Base-by-base conservation (phyloP, 2,797 vertebrate species). In the Tokudaia muenninki region DNA sequence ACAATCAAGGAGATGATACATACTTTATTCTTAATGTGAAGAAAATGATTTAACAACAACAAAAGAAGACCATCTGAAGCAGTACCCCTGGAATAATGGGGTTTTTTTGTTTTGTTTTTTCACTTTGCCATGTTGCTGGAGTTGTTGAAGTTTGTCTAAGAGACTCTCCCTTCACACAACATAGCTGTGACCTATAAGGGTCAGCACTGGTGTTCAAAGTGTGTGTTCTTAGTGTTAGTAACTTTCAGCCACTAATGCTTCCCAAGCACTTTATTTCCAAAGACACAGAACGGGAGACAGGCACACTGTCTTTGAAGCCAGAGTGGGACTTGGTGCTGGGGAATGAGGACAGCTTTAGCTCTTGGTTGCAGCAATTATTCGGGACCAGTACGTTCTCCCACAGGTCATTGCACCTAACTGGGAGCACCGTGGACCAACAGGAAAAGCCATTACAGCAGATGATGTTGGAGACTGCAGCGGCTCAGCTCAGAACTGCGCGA, bases 21-120 rank as follows among this genome's bases (percentile, higher is more conserved):
- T 93, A 37, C 61, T 95, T 97, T 94, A 59, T 95, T 65, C 24
- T 95, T 57, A 95, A 77, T 55, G 57, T 70, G 94, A 96, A 95
- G 93, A 47, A 55, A 78, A 44, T 4, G 87, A 70, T 96, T 19
- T 81, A 21, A 0, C 41, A 41, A 0, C 41, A 41, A 41, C 41
- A 84, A 47, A 50, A 7, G 65, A 50, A 50, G 41, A 52, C 14
- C 57, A 4, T 63, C 92, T 37, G n/a, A 67, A 72, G 86, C 96
- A 63, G 87, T 70, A 81, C 65, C 12, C 34, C 1, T 3, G 90
- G 81, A 55, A 74, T 47, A n/a, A 92, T 81, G 50, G n/a, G n/a
- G n/a, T n/a, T n/a, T n/a, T n/a, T 34, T 80, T 31, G 37, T 86
- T 41, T 41, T 12, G 13, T 44, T 81, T 77, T 72, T 52, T 55